Percentiles rank a stretch among this genome's conserved stretches.
Conservation (phyloP, 2,888 invertebrate species). For the Frankliniella intonsa region DNA sequence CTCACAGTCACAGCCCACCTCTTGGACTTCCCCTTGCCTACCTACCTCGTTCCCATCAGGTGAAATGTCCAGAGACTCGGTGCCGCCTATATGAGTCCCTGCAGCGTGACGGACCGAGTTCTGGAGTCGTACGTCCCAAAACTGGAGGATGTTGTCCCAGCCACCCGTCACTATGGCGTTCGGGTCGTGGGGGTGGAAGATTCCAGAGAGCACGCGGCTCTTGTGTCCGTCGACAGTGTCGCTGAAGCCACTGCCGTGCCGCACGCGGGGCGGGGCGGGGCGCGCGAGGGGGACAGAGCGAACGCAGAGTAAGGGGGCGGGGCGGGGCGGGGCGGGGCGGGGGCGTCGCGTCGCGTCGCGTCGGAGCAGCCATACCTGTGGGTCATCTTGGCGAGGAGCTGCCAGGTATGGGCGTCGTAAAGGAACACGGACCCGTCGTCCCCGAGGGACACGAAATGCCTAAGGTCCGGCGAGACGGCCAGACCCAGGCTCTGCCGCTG, state of each 20-base stretch:
- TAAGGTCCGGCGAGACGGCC: constrained; percentile 56
- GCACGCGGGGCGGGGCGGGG: neutral
- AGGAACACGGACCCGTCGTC: constrained; percentile 60
- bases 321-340: neutral
- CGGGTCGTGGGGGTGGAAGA: constrained; percentile 54
- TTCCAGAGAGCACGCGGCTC: constrained; percentile 59
- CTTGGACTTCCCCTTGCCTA: constrained; percentile 37
- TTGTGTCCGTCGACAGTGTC: constrained; percentile 56
- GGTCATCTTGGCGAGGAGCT: neutral
- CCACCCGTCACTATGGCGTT: constrained; percentile 42
- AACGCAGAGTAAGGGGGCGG: neutral
- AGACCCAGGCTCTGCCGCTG: constrained; percentile 61
- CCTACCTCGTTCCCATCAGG: constrained; percentile 37
- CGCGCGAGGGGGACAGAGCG: neutral
- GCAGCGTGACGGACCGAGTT: constrained; percentile 37
- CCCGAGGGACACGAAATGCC: constrained; percentile 57
- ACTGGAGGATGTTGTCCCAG: constrained; percentile 42
- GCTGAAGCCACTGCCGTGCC: constrained; percentile 47
- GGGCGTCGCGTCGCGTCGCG: neutral
- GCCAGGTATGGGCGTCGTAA: constrained; percentile 63
- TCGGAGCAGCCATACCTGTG: neutral
- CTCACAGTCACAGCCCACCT: too few species aligned
- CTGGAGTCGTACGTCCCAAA: constrained; percentile 40
- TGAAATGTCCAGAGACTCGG: constrained; percentile 41
- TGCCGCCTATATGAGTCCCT: constrained; percentile 41